Conservation (phyloP, 2,113 vertebrate species). For the Lepus americanus region DNA sequence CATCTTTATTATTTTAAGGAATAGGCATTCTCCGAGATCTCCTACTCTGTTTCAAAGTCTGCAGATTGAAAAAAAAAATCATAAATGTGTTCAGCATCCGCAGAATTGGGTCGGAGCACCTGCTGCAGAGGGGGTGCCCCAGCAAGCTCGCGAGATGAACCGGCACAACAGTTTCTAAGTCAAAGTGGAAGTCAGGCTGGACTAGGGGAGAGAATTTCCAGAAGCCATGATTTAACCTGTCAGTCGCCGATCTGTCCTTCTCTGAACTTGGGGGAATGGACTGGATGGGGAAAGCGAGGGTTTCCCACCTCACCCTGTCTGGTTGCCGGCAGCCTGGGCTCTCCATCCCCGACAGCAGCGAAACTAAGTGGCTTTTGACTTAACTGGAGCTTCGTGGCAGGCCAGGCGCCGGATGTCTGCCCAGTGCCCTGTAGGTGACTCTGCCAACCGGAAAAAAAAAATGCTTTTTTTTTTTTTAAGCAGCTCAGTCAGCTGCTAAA, state of each 20-base stretch:
- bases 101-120: background rate
- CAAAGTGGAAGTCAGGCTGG: background rate
- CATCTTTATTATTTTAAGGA: constrained; percentile 16
- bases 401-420: background rate
- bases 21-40: background rate
- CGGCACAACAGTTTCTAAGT: background rate
- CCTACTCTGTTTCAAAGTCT: background rate
- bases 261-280: background rate
- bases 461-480: background rate
- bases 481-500: background rate
- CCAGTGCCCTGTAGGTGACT: background rate
- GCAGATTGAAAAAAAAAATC: background rate
- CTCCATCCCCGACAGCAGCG: background rate
- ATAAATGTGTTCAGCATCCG: background rate
- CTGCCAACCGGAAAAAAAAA: background rate
- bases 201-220: background rate
- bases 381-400: background rate
- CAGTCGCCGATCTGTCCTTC: background rate
- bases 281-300: accelerated
- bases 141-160: background rate
- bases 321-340: accelerated
- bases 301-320: accelerated
- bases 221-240: background rate
- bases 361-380: too few species aligned
- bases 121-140: background rate